Evolutionary conservation across 1,140 invertebrate species (phyloP), one percentile per base, ranked within the genome.

Genomic region (Caenorhabditis briggsae): DNA sequence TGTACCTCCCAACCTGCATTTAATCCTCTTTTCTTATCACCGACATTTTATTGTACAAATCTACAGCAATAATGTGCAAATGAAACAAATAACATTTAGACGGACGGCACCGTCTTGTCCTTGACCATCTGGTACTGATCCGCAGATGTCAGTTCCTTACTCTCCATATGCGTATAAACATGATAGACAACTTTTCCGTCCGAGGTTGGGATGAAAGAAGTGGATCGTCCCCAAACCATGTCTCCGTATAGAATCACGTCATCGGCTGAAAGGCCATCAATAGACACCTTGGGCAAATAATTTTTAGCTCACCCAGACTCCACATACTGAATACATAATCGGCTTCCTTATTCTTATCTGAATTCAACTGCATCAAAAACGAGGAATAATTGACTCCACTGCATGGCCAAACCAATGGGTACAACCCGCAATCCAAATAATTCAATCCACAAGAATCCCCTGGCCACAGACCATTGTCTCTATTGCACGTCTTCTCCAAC

Each of bases 91-190:
- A 33, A 33, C 1, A 70, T 6, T 14, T 41, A 70, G 12, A 20
- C 14, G 23, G 70, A 50, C 53, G 70, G 70, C 11, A 78, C 23
- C 1, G 70, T 78, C 7, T 78, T 53, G 70, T 78, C 48, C 23
- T 78, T 78, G 70, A 78, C 46, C 46, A 78, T 78, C 14, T 78
- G 70, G 46, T 78, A 78, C 23, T 78, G 70, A 43, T 78, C 70
- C 0, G 23, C 70, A 78, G 50, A 53, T 23, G 87, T 88, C 7
- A 53, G 20, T 18, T 88, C 87, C 56, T 88, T 88, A 16, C 86
- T 88, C 20, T 88, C 78, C 87, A 88, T 88, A 23, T 88, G 87
- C 0, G 86, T 88, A n/a, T 83, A 88, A 7, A 46, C 50, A 16
- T 50, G 9, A 41, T 87, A 88, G 33, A 65, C 58, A 0, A 78